Evolutionary conservation across 2,113 vertebrate genomes (phyloP), one percentile per base, ranked within the genome.

Genomic region (Corynorhinus townsendii): DNA sequence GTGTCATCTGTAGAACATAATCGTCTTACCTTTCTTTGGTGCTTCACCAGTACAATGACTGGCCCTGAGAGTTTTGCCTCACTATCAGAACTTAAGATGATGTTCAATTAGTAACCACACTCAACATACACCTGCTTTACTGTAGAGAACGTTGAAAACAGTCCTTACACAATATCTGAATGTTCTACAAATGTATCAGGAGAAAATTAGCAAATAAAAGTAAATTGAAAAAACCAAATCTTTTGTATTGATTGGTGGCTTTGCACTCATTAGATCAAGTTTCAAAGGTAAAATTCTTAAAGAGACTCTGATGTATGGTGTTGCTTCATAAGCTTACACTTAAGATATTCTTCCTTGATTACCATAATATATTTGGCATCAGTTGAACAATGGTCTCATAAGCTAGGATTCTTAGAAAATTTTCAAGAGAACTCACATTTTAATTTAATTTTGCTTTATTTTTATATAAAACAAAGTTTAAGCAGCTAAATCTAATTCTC

Each of bases 391-490:
- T 83, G 19, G 11, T 64, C 17, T 90, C 3, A 30, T 30, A 69
- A 90, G 8, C 28, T 72, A 92, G 22, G 26, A 56, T 38, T 79
- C 52, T 75, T 85, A 49, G 28, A 95, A 81, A 2, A 75, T 90
- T 81, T 19, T 94, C 20, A 73, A 62, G 0, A 30, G 28, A 91
- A 52, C 30, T 9, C 12, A 64, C 6, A 52, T 66, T 92, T 83
- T 54, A 71, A 82, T 76, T 95, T 93, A 93, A 86, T 85, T 95
- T 93, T 82, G 7, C 24, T 90, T 73, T 82, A 7, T 26, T 91
- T 75, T 89, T 71, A 82, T 86, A 85, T n/a, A 72, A 91, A 82
- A 64, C 4, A 80, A 75, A 2, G 93, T 72, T 81, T 89, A 89
- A 82, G 30, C 30, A 81, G 45, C 22, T 71, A 85, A 94, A 33